Percentiles rank a stretch among this genome's conserved stretches.
These are phyloP conservation scores for Pituophis catenifer DNA, from an alignment of 2,113 vertebrate species.

Conservation along the genomic window DNA sequence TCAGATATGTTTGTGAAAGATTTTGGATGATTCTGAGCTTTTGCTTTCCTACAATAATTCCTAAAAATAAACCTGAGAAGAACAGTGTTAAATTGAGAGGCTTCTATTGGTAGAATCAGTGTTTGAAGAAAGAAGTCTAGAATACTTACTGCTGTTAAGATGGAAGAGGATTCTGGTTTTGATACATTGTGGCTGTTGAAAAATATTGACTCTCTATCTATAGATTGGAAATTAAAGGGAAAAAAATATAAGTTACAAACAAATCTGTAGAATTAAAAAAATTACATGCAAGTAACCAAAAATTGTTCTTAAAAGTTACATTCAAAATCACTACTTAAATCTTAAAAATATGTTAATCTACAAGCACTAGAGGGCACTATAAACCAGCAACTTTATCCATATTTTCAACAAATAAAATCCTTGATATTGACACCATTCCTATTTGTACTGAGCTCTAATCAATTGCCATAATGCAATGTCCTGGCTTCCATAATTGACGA, in stretches of 20 bases:
- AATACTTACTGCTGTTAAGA: slow-evolving; percentile 89
- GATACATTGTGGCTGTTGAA: slow-evolving; percentile 99
- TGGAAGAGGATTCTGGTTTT: slow-evolving; percentile 95
- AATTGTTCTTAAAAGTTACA: background rate
- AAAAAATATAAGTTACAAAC: background rate
- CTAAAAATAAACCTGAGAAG: background rate
- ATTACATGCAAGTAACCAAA: background rate
- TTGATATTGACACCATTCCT: background rate
- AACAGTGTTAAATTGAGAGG: background rate
- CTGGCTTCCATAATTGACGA: background rate
- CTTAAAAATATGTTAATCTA: background rate
- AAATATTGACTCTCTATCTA: slow-evolving; percentile 98
- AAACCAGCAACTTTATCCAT: background rate
- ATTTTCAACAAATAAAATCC: background rate
- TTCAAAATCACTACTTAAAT: background rate
- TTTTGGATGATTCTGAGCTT: background rate
- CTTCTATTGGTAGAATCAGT: background rate
- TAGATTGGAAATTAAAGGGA: slow-evolving; percentile 51
- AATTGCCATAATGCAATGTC: background rate
- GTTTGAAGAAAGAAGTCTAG: background rate
- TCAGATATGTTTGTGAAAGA: background rate
- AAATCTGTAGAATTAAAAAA: background rate
- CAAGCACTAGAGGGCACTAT: slow-evolving; percentile 67
- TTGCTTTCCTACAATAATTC: background rate
- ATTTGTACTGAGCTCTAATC: background rate